Evolutionary conservation across 1,140 invertebrate species (phyloP), one percentile per base, ranked within the genome.

Genomic region (Hypothenemus hampei): DNA sequence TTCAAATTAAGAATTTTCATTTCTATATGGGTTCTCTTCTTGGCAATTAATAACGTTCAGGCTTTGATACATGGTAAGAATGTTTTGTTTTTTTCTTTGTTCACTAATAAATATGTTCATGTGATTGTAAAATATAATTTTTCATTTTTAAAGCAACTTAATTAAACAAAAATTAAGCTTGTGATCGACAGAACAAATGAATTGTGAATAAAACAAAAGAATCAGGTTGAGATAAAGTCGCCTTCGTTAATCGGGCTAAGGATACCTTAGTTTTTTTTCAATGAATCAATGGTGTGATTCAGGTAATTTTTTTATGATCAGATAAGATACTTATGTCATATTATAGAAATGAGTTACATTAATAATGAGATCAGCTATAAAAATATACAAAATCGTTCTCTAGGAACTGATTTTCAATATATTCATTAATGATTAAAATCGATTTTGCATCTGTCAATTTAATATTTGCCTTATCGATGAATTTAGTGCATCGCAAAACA

Each of bases 151-250:
- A n/a, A n/a, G n/a, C n/a, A n/a, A n/a, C n/a, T n/a, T n/a, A n/a
- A n/a, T n/a, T n/a, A n/a, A n/a, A n/a, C n/a, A n/a, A n/a, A n/a
- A n/a, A n/a, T n/a, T n/a, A n/a, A n/a, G n/a, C n/a, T n/a, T n/a
- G n/a, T 46, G 51, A 54, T 21, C 19, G 51, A 54, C 51, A 54
- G 43, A 33, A 54, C 51, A 54, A 54, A 54, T 46, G 51, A 46
- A 54, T 46, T 13, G 13, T 20, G 18, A 45, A 40, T 36, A 35
- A 53, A 29, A 53, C 50, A 53, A 53, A 39, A 44, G 36, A 52
- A 52, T 43, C n/a, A 44, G 44, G 11, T 26, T 23, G 26, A 43
- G 50, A 54, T 45, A 54, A 46, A 16, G 41, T 23, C 21, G 8
- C 10, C 22, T 26, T 43, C 43, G 41, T 41, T 54, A 54, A 54